Base-by-base conservation (phyloP, 2,888 invertebrate species). In the Apeira syringaria region DNA sequence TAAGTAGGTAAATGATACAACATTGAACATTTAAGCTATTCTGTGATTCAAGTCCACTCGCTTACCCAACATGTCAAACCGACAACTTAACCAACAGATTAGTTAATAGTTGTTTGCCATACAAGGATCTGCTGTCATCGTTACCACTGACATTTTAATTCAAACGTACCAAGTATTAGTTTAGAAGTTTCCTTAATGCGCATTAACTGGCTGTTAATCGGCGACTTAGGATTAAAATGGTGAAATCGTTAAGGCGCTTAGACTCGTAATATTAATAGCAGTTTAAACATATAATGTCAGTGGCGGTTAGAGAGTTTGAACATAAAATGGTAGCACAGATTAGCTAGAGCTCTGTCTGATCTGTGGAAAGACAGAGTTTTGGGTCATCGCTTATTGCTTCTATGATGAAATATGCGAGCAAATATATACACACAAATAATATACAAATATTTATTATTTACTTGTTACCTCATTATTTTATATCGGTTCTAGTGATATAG, bases 101-200 rank as follows among this genome's bases (percentile, higher is more conserved):
- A 40, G 35, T 35, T 17, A 35, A 40, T 35, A 29, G 34, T 28
- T 35, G 38, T 45, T 29, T 31, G 10, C 45, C 45, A 24, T 46
- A 46, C 45, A 46, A 46, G 45, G 45, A 40, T 28, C 29, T 10
- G 31, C 31, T 46, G 45, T 46, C 45, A 46, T 39, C 39, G 35
- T 46, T 34, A 26, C 35, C 2, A 39, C 47, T 60, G 63, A 65
- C 61, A 61, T 64, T 69, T 64, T 59, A 64, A 67, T 64, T 57
- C 53, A 47, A 49, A 36, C 50, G 33, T 46, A 45, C 50, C 43
- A 39, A 42, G 45, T 44, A 58, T 56, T 52, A 48, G 46, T 39
- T 42, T 45, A 15, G 29, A 17, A 30, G 20, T 20, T 20, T 20
- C 20, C 27, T 13, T 42, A 30, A 24, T 36, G 32, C 24, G 6